These are phyloP conservation scores for Globia sparganii DNA, from an alignment of 2,888 invertebrate species.

Conservation along the genomic window DNA sequence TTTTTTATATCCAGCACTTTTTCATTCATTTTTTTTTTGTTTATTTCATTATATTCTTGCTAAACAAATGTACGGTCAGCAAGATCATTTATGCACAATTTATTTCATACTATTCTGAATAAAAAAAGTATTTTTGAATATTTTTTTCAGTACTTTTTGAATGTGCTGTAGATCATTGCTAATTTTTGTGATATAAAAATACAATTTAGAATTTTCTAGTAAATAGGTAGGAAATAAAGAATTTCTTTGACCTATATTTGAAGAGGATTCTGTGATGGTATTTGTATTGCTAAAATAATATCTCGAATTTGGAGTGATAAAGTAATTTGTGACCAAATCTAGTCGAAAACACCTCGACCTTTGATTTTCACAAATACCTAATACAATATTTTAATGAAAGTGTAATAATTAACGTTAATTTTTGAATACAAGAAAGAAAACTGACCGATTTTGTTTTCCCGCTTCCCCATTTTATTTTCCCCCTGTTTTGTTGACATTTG, in stretches of 20 bases:
- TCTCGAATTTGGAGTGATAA: neutral
- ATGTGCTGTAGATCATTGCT: slow-evolving; percentile 59
- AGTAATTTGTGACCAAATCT: slow-evolving; percentile 4
- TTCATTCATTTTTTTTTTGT: slow-evolving; percentile 57
- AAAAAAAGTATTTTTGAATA: neutral
- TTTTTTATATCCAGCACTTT: slow-evolving; percentile 60
- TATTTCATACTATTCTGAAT: slow-evolving; percentile 30
- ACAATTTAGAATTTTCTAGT: neutral
- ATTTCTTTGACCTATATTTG: slow-evolving; percentile 13
- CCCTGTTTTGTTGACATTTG: slow-evolving; percentile 64
- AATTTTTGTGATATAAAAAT: slow-evolving; percentile 8
- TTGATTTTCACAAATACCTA: neutral
- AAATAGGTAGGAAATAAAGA: slow-evolving; percentile 15
- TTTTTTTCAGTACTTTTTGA: slow-evolving; percentile 34
- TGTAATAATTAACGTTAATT: neutral
- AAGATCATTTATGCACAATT: slow-evolving; percentile 54
- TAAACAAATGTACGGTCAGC: slow-evolving; percentile 48
- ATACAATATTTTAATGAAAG: neutral
- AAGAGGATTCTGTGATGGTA: neutral
- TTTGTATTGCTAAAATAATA: neutral
- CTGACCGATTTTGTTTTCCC: slow-evolving; percentile 35
- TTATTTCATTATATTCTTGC: slow-evolving; percentile 50
- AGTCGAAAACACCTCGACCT: neutral
- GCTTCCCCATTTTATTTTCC: slow-evolving; percentile 40
- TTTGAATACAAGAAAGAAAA: neutral